Evolutionary conservation across 1,140 invertebrate genomes (phyloP).

Genomic region (Antheraea pernyi): DNA sequence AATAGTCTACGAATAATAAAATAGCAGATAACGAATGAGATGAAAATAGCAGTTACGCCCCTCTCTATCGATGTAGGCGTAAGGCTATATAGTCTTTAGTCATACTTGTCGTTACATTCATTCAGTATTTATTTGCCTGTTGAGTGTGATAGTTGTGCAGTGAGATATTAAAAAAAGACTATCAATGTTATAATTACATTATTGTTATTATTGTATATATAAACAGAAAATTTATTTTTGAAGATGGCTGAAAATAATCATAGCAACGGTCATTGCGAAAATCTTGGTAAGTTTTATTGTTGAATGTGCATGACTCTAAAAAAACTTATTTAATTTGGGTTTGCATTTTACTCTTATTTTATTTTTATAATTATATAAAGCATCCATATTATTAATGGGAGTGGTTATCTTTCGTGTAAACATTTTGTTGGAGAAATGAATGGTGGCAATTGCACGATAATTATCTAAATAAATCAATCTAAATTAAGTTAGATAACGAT

Average conservation of each 20-base stretch:
- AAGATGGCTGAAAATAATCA: slow-evolving; percentile 30
- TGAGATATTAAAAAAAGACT: slow-evolving; percentile 1
- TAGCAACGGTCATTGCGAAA: slow-evolving; percentile 13
- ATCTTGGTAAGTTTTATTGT: slow-evolving; percentile 1
- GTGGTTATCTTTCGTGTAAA: too few species aligned
- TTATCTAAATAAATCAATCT: too few species aligned
- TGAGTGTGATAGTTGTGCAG: neutral
- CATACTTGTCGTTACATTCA: slow-evolving; percentile 10
- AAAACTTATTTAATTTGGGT: neutral
- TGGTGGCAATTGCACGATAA: too few species aligned
- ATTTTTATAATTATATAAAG: too few species aligned
- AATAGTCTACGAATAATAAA: too few species aligned
- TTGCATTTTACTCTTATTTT: too few species aligned
- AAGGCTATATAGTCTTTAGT: neutral
- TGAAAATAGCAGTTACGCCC: too few species aligned
- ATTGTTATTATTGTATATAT: neutral
- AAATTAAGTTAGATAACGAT: too few species aligned
- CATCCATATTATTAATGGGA: too few species aligned
- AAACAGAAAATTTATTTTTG: slow-evolving; percentile 3
- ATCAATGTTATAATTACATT: neutral
- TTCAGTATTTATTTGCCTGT: slow-evolving; percentile 13
- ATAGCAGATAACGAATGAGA: too few species aligned
- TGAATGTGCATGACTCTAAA: neutral
- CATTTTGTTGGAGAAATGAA: too few species aligned
- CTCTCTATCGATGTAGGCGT: too few species aligned